Base-by-base conservation (phyloP, 2,797 vertebrate species). In the Masticophis lateralis region DNA sequence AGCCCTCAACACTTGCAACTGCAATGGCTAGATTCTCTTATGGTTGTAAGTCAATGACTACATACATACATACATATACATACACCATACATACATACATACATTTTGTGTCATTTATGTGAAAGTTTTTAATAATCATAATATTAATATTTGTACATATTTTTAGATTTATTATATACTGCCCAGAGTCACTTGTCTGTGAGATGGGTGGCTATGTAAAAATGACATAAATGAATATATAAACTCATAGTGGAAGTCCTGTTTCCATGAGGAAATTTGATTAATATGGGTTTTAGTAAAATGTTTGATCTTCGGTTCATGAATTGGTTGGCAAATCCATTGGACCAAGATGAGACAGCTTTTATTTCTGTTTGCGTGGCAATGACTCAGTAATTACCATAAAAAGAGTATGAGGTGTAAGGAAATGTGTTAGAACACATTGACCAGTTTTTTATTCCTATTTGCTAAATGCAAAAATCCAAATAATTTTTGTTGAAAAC, bases 401-500 rank as follows among this genome's bases (percentile, higher is more conserved):
- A 22, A 20, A 86, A 87, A 0, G 74, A 60, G 4, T 56, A 91
- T 57, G 32, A 51, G 32, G n/a, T 91, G 2, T 57, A 74, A 74
- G 18, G 0, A 0, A 32, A 74, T 37, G n/a, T 74, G 88, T 12
- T 22, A 83, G 90, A 74, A 88, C 12, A 0, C 20, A 47, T 20
- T 43, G 93, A 87, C 0, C 27, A 13, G 9, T 3, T 93, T 94
- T 95, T 92, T 57, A 92, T 56, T 63, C 32, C 93, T 66, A 92
- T 56, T 83, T 57, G 14, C 10, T 90, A 9, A 86, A 61, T 27
- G 6, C 12, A 92, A 57, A 90, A 91, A 94, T 59, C 11, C 10
- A 92, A 94, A 66, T 83, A 37, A 43, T 60, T 93, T 90, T 90
- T 89, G 92, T 89, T 93, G 87, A 95, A 93, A 94, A 93, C 79